phyloP scores from a whole-genome alignment of 1,140 invertebrate genomes.

The Dufourea novaeangliae region DNA sequence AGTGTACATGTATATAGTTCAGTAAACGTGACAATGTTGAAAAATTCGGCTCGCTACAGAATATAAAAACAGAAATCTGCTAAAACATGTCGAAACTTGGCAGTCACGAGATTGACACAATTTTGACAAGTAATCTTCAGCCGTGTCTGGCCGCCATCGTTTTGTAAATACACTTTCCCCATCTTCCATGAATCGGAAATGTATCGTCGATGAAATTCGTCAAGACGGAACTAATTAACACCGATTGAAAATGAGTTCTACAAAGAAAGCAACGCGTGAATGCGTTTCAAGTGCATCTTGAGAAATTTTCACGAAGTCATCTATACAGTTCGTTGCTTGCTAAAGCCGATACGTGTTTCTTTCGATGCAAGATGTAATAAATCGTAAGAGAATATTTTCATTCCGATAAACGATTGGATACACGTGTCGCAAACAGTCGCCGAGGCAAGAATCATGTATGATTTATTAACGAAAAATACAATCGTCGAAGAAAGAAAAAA shows the following conservation, averaged over 20 bases:
- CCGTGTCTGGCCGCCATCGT: conserved; percentile 40
- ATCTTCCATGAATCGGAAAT: not conserved
- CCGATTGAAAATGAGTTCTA: not conserved
- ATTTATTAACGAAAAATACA: not conserved
- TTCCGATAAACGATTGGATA: not conserved
- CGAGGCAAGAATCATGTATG: not conserved
- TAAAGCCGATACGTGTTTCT: conserved; percentile 16
- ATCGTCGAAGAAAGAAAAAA: conserved; percentile 28
- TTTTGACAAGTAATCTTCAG: conserved; percentile 65
- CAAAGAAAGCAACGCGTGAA: not conserved
- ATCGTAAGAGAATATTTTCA: not conserved
- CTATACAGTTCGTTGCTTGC: conserved; percentile 16
- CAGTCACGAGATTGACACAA: conserved; percentile 64
- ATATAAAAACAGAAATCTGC: not conserved
- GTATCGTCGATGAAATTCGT: not conserved
- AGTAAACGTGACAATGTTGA: not conserved
- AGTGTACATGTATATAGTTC: not conserved
- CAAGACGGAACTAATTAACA: not conserved
- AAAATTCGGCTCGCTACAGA: not conserved
- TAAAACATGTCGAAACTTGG: conserved; percentile 33
- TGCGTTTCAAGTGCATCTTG: not conserved
- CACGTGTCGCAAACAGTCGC: not conserved
- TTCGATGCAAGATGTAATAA: not conserved
- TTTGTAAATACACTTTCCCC: conserved; percentile 46
- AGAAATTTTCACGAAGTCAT: conserved; percentile 13